Conservation (phyloP, 2,113 vertebrate species). For the Erythrolamprus reginae region DNA sequence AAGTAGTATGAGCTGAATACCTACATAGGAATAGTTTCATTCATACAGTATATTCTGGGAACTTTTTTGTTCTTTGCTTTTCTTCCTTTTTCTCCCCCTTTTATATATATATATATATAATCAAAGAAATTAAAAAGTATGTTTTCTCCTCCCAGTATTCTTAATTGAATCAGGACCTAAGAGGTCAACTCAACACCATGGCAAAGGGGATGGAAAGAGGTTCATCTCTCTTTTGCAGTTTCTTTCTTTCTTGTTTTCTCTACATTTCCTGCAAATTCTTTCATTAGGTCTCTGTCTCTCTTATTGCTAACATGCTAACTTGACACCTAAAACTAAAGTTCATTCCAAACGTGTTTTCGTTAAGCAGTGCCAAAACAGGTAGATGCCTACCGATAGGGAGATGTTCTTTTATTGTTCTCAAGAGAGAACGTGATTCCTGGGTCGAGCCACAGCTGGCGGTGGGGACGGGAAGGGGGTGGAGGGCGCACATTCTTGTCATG, state of each 20-base stretch:
- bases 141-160: constrained; percentile 59
- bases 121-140: not conserved
- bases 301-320: constrained; percentile 47
- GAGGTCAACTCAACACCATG: constrained; percentile 53
- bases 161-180: constrained; percentile 65
- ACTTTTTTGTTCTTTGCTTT: not conserved
- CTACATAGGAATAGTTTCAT: not conserved
- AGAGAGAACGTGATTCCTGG: constrained; percentile 43
- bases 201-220: constrained; percentile 50
- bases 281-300: constrained; percentile 50
- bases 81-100: not conserved
- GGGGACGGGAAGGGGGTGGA: not conserved
- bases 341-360: constrained; percentile 62
- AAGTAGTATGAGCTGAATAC: not conserved
- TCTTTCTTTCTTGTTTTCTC: constrained; percentile 13
- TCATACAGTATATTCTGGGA: not conserved
- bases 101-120: not conserved
- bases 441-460: constrained; percentile 17
- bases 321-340: constrained; percentile 52
- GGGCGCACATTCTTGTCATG: constrained; percentile 30
- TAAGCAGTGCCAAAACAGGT: constrained; percentile 45
- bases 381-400: not conserved
- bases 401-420: constrained; percentile 44
- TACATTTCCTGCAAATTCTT: constrained; percentile 50
- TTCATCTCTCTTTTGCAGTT: constrained; percentile 14